Evolutionary conservation across 2,888 invertebrate genomes (phyloP), one percentile per base, ranked within the genome.

Genomic region (Platerodrilus igneus): DNA sequence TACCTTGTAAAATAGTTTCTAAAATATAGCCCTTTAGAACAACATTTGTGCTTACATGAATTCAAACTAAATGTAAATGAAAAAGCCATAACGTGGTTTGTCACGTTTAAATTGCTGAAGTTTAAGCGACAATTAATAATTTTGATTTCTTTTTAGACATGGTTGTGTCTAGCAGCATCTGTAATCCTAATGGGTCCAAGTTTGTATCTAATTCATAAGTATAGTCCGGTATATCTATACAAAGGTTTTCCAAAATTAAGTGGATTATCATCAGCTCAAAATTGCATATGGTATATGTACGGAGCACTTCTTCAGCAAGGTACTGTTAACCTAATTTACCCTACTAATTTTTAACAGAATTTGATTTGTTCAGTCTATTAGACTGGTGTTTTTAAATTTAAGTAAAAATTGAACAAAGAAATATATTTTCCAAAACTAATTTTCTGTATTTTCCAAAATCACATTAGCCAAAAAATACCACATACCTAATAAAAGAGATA

Each of bases 251-350:
- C 57, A n/a, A 69, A 69, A 1, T 68, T 71, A 3, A 77, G 77
- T 2, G 83, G 83, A 0, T 56, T 76, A 8, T 67, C 75, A 2
- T 77, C 77, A 1, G 72, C 83, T 37, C 78, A 79, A 57, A 84
- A 86, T 57, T 87, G 87, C 55, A 72, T 86, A 21, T 88, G 88
- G 87, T 93, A 93, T 59, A 79, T 90, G 60, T 93, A 89, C 59
- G 93, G 93, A 1, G 91, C 93, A 2, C 69, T 94, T 33, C 71
- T 94, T 21, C 92, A 93, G 57, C 92, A 93, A 81, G 92, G 91
- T 87, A 58, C n/a, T n/a, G n/a, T n/a, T n/a, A n/a, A n/a, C n/a
- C n/a, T n/a, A n/a, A n/a, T n/a, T n/a, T n/a, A n/a, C n/a, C n/a
- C n/a, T n/a, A n/a, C n/a, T n/a, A n/a, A n/a, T n/a, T n/a, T n/a